Evolutionary conservation across 2,888 invertebrate species (phyloP).

Genomic region (Dicyrtomina minuta): DNA sequence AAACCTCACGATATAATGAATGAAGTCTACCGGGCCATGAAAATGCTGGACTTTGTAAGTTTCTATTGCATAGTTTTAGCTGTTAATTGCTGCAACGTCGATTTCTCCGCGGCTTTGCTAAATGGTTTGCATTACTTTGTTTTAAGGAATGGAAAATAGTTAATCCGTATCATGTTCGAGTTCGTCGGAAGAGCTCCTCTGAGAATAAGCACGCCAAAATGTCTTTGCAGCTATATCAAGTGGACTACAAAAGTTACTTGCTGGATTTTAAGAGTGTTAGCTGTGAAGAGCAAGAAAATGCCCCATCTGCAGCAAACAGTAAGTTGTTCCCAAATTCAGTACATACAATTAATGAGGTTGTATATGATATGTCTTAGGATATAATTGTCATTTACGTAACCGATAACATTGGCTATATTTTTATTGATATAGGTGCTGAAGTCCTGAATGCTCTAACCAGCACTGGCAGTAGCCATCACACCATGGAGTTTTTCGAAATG

Average conservation of each 20-base stretch:
- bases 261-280: constrained; percentile 91
- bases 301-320: constrained; percentile 42
- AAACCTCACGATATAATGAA: constrained; percentile 99
- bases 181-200: constrained; percentile 82
- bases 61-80: no score
- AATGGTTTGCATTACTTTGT: no score
- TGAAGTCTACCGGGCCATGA: constrained; percentile 99
- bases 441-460: constrained; percentile 53
- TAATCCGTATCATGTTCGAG: constrained; percentile 92
- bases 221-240: constrained; percentile 98
- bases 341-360: no score
- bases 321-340: no score
- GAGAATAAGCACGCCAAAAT: constrained; percentile 89
- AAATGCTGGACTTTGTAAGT: constrained; percentile 84
- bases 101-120: no score
- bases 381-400: no score
- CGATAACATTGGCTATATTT: constrained; percentile 7
- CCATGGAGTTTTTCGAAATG: constrained; percentile 99
- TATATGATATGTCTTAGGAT: no score
- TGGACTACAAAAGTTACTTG: constrained; percentile 95
- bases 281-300: constrained; percentile 57
- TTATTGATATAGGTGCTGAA: constrained; percentile 43
- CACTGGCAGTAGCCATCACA: constrained; percentile 74
- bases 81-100: no score
- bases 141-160: constrained; percentile 94